Base-by-base conservation (phyloP, 1,140 invertebrate genomes). In the Drosophila auraria region DNA sequence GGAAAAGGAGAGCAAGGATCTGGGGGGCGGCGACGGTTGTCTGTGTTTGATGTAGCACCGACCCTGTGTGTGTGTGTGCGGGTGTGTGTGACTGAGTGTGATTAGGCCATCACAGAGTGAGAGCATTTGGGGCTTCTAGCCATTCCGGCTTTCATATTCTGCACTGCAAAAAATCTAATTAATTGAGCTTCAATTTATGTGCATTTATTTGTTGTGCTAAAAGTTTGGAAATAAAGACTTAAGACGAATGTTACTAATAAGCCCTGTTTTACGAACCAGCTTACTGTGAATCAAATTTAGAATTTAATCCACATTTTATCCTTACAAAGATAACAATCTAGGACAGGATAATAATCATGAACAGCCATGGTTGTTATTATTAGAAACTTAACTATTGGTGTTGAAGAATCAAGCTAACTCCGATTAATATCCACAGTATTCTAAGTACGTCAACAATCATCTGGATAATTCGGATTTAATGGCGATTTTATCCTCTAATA, bases 41-140 rank as follows among this genome's bases (percentile, higher is more conserved):
- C 73, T 84, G 78, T 84, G 86, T 89, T 90, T 89, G 81, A 90
- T 89, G 84, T 83, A 50, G 61, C 60, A 65, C 65, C 36, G 54
- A 25, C 20, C 54, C 54, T 3, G 54, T 23, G 40, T 42, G 53
- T 42, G 53, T 56, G 54, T 57, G 54, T 58, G 62, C 66, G 57
- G 42, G 45, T 80, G 69, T 84, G 68, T 68, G 62, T 60, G 62
- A 50, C 47, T 80, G 76, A 82, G 50, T 75, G 86, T 89, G 86
- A 79, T 84, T 84, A 82, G 83, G 72, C 80, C 80, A 49, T 58
- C 49, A 45, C 69, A 44, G 70, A 30, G 70, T 72, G 47, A 23
- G 44, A 60, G 70, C 57, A 23, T 42, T 69, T 73, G 33, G 36
- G 58, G 70, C 40, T 64, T 54, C 72, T 69, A 65, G 47, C 57